These are phyloP conservation scores for Acleris cristana DNA, from an alignment of 2,888 invertebrate genomes.

Conservation along the genomic window DNA sequence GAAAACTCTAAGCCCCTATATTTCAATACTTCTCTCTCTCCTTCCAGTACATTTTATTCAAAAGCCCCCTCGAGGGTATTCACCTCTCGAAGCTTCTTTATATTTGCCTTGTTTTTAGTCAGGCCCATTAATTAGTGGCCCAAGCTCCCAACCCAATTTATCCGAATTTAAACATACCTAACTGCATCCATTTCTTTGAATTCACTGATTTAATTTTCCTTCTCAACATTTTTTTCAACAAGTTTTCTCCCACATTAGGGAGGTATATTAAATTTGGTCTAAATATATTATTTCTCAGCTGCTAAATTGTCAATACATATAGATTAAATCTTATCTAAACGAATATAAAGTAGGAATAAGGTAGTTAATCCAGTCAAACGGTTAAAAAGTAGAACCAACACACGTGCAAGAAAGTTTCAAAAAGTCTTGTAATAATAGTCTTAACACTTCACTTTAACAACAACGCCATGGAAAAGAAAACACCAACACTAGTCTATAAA, in stretches of 20 bases:
- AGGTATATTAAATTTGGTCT: conserved; percentile 1
- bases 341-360: conserved; percentile 39
- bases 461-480: conserved; percentile 36
- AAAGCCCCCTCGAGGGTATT: too few relatives aligned
- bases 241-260: neutral
- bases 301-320: conserved; percentile 20
- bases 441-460: conserved; percentile 43
- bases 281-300: neutral
- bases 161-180: neutral
- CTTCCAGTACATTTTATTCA: too few relatives aligned
- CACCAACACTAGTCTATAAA: conserved; percentile 28
- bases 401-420: conserved; percentile 51
- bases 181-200: neutral
- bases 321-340: conserved; percentile 5
- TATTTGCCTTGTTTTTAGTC: too few relatives aligned
- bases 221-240: neutral
- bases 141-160: too few relatives aligned
- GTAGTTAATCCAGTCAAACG: conserved; percentile 48
- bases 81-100: too few relatives aligned
- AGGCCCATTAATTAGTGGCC: too few relatives aligned
- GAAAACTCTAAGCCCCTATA: too few relatives aligned
- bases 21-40: too few relatives aligned
- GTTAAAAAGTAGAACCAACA: conserved; percentile 47
- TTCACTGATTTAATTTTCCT: neutral
- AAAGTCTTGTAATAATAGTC: conserved; percentile 40